Evolutionary conservation across 2,797 vertebrate species (phyloP).

Genomic region (Crypturellus tataupa): DNA sequence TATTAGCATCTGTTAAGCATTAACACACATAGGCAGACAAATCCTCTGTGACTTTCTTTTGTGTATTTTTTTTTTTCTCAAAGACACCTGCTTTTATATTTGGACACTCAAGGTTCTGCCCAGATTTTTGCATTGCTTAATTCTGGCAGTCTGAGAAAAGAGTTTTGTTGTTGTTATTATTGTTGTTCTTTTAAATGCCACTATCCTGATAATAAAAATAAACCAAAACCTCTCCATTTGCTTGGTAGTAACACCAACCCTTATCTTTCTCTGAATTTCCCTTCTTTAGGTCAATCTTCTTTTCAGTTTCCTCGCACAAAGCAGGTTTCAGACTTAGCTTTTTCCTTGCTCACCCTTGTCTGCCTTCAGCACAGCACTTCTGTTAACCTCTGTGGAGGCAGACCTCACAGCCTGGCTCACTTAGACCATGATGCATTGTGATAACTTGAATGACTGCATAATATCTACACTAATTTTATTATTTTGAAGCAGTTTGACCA

Average conservation of each 20-base stretch:
- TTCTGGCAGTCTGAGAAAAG: background rate
- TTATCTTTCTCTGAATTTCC: background rate
- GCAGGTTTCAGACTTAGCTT: background rate
- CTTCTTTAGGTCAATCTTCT: background rate
- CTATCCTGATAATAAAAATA: background rate
- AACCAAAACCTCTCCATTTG: background rate
- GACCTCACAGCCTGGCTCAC: background rate
- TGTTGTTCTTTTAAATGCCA: background rate
- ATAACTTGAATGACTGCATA: background rate
- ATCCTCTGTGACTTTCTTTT: constrained; percentile 33
- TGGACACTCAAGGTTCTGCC: background rate
- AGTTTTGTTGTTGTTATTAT: background rate
- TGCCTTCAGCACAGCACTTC: background rate
- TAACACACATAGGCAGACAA: background rate
- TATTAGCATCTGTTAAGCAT: constrained; percentile 50
- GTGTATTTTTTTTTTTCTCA: background rate
- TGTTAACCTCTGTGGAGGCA: background rate
- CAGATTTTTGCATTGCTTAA: background rate
- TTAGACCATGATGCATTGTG: background rate
- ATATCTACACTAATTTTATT: background rate
- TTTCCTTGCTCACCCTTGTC: background rate
- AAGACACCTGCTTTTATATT: background rate
- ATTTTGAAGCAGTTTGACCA: background rate
- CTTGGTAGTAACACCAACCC: accelerated
- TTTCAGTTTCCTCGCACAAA: background rate